Conservation (phyloP, 2,888 invertebrate species). For the Amblyjoppa fuscipennis region DNA sequence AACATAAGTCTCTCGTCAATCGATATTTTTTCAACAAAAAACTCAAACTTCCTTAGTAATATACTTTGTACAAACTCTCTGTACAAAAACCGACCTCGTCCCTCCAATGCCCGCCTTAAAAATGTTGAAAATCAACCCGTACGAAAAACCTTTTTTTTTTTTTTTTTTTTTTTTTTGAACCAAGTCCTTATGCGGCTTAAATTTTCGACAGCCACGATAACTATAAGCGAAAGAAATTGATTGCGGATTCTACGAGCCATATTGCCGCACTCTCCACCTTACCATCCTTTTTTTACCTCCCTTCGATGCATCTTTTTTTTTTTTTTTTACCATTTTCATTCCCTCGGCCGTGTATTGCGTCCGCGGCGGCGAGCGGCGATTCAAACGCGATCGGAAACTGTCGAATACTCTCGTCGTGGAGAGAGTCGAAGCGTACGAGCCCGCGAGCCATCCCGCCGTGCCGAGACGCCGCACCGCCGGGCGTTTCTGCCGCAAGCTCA, state of each 20-base stretch:
- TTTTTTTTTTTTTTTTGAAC: no score
- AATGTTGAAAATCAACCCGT: no score
- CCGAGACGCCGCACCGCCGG: neutral
- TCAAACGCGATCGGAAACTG: conserved; percentile 33
- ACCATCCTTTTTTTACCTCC: neutral
- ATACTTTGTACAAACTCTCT: no score
- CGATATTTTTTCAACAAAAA: no score
- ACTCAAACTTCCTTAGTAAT: no score
- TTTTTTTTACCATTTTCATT: neutral
- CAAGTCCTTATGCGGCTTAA: neutral
- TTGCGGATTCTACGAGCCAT: neutral
- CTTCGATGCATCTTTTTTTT: neutral
- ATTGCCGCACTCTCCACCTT: neutral
- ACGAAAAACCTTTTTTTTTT: no score
- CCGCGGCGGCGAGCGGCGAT: conserved; percentile 5
- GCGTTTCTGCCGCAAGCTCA: neutral
- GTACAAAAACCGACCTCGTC: no score
- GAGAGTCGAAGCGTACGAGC: conserved; percentile 3
- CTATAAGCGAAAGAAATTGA: conserved; percentile 32
- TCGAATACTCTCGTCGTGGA: conserved; percentile 21
- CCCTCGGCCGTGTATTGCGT: neutral
- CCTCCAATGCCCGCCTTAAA: no score
- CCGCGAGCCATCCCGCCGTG: neutral
- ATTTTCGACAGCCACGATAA: conserved; percentile 28
- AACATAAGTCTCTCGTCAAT: no score